Conservation (phyloP, 2,113 vertebrate genomes). For the Pardalotus punctatus region DNA sequence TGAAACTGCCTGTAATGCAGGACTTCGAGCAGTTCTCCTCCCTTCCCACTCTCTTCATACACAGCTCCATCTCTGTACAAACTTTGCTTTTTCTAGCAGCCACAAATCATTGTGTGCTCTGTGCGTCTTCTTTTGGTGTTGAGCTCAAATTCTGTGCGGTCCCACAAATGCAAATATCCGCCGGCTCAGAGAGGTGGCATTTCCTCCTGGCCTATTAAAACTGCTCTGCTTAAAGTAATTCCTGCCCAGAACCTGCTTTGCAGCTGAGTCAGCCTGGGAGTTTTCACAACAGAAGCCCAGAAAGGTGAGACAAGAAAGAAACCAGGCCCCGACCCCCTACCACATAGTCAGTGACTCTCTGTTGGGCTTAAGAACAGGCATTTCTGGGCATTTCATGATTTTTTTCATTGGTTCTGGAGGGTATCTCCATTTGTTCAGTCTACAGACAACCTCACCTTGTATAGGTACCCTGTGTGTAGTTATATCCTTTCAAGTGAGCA, state of each 20-base stretch:
- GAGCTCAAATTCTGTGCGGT: not conserved
- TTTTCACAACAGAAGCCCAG: slow-evolving; percentile 27
- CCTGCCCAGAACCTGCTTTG: slow-evolving; percentile 31
- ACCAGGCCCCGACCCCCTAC: not conserved
- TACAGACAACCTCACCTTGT: not conserved
- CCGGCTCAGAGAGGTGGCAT: slow-evolving; percentile 35
- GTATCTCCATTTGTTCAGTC: not conserved
- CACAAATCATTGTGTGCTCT: not conserved
- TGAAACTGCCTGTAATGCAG: not conserved
- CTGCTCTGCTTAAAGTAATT: slow-evolving; percentile 18
- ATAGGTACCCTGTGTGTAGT: not conserved
- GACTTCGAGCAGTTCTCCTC: not conserved
- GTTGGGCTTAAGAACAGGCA: not conserved
- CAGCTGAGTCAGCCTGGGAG: slow-evolving; percentile 28
- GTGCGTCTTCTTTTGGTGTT: not conserved
- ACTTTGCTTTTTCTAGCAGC: not conserved
- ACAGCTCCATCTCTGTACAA: not conserved
- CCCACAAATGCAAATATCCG: not conserved
- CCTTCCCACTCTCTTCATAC: not conserved
- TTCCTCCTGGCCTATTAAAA: slow-evolving; percentile 46
- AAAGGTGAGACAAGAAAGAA: not conserved
- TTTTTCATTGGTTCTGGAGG: not conserved
- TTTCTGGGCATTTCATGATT: not conserved
- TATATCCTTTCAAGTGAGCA: not conserved
- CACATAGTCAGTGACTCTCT: not conserved